Evolutionary conservation across 2,797 vertebrate genomes (phyloP).

Genomic region (Decapterus maruadsi): DNA sequence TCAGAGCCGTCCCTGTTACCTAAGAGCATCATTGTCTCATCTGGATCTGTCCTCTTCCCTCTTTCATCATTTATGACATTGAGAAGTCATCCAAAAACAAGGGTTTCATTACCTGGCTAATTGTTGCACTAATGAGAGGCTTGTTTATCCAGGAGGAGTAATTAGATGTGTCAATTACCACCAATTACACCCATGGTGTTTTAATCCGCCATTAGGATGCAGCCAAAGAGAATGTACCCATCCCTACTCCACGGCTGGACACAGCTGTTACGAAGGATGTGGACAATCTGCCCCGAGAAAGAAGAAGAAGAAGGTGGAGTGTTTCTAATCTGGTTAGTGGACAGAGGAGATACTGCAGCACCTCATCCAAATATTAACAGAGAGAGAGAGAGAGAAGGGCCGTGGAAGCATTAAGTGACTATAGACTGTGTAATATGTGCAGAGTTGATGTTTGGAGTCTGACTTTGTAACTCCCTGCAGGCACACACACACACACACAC

Average conservation of each 20-base stretch:
- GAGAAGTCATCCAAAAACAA: constrained; percentile 78
- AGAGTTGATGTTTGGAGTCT: constrained; percentile 2
- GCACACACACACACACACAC: too few relatives aligned
- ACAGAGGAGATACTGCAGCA: constrained; percentile 30
- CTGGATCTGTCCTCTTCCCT: constrained; percentile 57
- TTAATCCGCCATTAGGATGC: constrained; percentile 88
- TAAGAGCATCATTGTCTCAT: constrained; percentile 41
- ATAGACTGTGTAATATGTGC: constrained; percentile 1
- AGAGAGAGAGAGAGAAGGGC: too few relatives aligned
- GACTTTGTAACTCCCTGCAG: not conserved
- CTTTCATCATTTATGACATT: constrained; percentile 62
- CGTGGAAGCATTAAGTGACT: constrained; percentile 20
- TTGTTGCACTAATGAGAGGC: constrained; percentile 80
- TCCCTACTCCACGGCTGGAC: constrained; percentile 76
- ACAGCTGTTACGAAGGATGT: constrained; percentile 77
- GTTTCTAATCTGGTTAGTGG: constrained; percentile 41
- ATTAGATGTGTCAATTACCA: constrained; percentile 85
- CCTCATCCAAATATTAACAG: constrained; percentile 43
- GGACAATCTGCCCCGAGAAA: constrained; percentile 79
- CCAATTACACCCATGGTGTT: constrained; percentile 77
- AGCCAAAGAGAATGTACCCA: constrained; percentile 81
- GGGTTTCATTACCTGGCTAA: constrained; percentile 83
- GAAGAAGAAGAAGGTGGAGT: constrained; percentile 28
- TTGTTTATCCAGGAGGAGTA: constrained; percentile 86
- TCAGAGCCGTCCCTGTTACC: constrained; percentile 59